Conservation (phyloP, 1,140 invertebrate species). For the Stegodyphus dumicola region DNA sequence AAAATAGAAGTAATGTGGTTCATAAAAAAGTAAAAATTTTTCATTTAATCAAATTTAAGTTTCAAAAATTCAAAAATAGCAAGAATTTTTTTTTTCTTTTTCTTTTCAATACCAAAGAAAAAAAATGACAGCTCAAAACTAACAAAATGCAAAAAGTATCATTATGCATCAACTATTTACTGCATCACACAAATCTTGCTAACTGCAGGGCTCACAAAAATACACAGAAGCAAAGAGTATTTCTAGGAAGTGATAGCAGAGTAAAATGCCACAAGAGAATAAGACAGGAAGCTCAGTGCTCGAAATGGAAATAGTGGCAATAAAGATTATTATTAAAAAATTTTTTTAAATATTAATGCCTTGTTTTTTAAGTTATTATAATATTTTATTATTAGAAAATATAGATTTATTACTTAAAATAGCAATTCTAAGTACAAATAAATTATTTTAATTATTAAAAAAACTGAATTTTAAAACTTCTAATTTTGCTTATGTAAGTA, state of each 20-base stretch:
- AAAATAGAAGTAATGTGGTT: too few species aligned
- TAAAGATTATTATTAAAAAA: not conserved
- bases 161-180: slow-evolving; percentile 99
- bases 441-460: not conserved
- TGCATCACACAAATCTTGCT: slow-evolving; percentile 96
- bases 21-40: not conserved
- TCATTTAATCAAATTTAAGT: not conserved
- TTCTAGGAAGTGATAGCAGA: not conserved
- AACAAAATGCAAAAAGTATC: not conserved
- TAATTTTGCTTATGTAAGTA: too few species aligned
- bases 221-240: slow-evolving; percentile 49
- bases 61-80: not conserved
- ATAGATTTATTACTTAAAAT: too few species aligned
- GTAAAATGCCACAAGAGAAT: slow-evolving; percentile 45
- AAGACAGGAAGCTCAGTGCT: slow-evolving; percentile 47
- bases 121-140: not conserved
- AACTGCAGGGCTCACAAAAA: slow-evolving; percentile 79
- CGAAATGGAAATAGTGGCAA: not conserved
- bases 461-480: not conserved
- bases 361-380: too few species aligned
- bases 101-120: not conserved
- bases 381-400: too few species aligned
- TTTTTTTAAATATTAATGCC: not conserved
- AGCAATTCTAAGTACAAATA: too few species aligned
- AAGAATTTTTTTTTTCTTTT: too few species aligned